Base-by-base conservation (phyloP, 2,797 vertebrate genomes). In the Poeciliopsis presidionis region DNA sequence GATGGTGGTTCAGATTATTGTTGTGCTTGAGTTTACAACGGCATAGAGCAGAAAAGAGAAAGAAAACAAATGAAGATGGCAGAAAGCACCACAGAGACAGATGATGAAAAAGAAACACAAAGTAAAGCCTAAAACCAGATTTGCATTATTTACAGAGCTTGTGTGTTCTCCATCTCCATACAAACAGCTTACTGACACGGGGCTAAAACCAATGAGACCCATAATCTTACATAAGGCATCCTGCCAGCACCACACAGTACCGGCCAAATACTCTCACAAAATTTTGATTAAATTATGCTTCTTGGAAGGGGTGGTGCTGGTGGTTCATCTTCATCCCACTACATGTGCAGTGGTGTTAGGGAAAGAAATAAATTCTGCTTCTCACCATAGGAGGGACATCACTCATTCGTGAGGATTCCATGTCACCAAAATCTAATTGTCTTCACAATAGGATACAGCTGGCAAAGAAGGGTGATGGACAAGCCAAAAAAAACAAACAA, bases 111-210 rank as follows among this genome's bases (percentile, higher is more conserved):
- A 86, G 73, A 84, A 83, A 88, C 78, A 85, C 63, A 13, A 78
- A 84, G 81, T 74, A 81, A 86, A 83, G 89, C 93, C 89, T 90
- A 91, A 86, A 89, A 87, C 88, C 90, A 93, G 91, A 95, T 95
- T 94, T 93, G 88, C 91, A 93, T 94, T 93, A 93, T 95, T 95
- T 94, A 94, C 92, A 83, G 85, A 84, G 89, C 85, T 78, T 85
- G 82, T 87, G 84, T 90, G 89, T 91, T 92, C 86, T 90, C 87
- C 92, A 83, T 88, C 87, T 90, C 80, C 75, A 88, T 90, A 88
- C 90, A 92, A 91, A 93, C 91, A 94, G 90, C 95, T 94, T 93
- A 95, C 89, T 87, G 84, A 89, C 86, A 88, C 87, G 72, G 81
- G 84, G 81, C 88, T 90, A 88, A 91, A 91, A 91, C 86, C 74